Evolutionary conservation across 2,888 invertebrate species (phyloP).

Genomic region (Leptopilina syphax): DNA sequence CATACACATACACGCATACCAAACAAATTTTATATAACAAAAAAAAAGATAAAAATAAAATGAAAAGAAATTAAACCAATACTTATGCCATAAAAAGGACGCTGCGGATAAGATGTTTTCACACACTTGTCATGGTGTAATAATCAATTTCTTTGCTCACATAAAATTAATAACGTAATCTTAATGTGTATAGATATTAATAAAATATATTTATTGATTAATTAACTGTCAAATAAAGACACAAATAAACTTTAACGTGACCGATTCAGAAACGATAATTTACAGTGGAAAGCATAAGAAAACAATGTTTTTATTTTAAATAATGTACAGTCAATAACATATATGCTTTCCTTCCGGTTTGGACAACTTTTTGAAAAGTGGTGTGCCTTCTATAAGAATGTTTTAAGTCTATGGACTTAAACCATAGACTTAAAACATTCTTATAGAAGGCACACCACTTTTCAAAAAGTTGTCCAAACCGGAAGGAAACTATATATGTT

Average conservation of each 20-base stretch:
- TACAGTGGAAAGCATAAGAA: constrained; percentile 11
- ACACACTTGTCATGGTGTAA: constrained; percentile 62
- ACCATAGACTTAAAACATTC: no score
- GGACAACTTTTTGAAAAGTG: no score
- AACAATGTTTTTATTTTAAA: not conserved
- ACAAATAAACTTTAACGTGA: constrained; percentile 41
- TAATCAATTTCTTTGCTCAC: constrained; percentile 75
- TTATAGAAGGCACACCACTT: no score
- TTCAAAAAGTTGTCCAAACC: no score
- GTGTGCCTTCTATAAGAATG: no score
- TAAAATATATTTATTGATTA: constrained; percentile 49
- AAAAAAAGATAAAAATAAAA: no score
- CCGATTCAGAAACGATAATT: constrained; percentile 23
- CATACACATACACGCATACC: constrained; percentile 30
- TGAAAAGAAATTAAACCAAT: constrained; percentile 14
- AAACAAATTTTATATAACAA: not conserved
- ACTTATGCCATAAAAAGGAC: constrained; percentile 13
- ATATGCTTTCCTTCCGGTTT: no score
- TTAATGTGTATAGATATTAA: constrained; percentile 69
- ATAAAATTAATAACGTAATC: constrained; percentile 69
- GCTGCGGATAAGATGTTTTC: constrained; percentile 38
- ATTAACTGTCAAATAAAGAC: not conserved
- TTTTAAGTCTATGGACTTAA: no score
- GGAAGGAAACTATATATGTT: no score
- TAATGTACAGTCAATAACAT: no score